These are phyloP conservation scores for Agrypnia vestita DNA, from an alignment of 1,140 invertebrate species.

Conservation along the genomic window DNA sequence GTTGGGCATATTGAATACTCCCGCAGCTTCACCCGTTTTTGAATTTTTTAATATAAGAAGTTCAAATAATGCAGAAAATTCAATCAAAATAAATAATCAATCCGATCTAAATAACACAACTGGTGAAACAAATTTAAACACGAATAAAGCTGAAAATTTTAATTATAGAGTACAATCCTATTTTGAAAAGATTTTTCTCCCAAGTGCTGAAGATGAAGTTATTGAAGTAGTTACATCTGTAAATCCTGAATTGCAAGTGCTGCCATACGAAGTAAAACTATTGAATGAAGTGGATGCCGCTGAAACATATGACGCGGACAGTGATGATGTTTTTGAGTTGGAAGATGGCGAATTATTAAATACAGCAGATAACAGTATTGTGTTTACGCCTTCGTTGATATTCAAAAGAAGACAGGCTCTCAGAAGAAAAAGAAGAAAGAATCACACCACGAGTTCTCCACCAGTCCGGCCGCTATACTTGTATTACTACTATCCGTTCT, in stretches of 20 bases:
- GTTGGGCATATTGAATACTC: too few relatives aligned
- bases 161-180: too few relatives aligned
- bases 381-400: slow-evolving; percentile 39
- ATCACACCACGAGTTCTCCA: slow-evolving; percentile 6
- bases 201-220: too few relatives aligned
- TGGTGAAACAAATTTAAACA: slow-evolving; percentile 7
- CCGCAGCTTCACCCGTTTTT: too few relatives aligned
- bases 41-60: too few relatives aligned
- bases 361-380: slow-evolving; percentile 6
- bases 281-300: slow-evolving; percentile 2
- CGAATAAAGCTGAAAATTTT: too few relatives aligned
- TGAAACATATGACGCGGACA: neutral
- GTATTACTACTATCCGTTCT: slow-evolving; percentile 38
- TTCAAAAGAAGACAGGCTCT: slow-evolving; percentile 37
- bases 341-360: slow-evolving; percentile 26
- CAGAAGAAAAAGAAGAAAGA: slow-evolving; percentile 17
- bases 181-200: too few relatives aligned
- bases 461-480: slow-evolving; percentile 14
- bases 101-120: neutral
- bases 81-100: too few relatives aligned
- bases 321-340: neutral
- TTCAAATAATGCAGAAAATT: too few relatives aligned
- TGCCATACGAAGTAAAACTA: neutral
- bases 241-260: too few relatives aligned
- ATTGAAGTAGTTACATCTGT: too few relatives aligned